Conservation (phyloP, 2,888 invertebrate species). For the Polyommatus iphigenia region DNA sequence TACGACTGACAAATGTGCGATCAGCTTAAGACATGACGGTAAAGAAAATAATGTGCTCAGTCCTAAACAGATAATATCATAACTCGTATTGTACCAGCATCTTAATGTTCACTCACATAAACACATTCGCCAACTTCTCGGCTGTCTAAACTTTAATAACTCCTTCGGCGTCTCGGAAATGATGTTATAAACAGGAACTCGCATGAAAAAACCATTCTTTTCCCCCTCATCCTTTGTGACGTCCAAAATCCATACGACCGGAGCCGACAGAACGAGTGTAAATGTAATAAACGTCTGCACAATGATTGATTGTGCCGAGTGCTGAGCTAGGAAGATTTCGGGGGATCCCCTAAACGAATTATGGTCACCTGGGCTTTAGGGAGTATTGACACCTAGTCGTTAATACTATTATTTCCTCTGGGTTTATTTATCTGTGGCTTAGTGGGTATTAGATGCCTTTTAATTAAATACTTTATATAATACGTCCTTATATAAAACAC, state of each 20-base stretch:
- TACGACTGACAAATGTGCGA: no score
- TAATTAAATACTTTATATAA: not conserved
- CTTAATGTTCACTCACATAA: not conserved
- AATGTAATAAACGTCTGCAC: conserved; percentile 41
- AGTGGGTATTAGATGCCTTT: not conserved
- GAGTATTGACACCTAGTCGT: conserved; percentile 2
- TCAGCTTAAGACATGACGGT: no score
- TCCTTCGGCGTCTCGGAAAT: conserved; percentile 16
- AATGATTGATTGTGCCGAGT: conserved; percentile 45
- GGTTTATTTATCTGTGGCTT: not conserved
- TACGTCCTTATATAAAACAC: no score
- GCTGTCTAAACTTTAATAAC: conserved; percentile 21
- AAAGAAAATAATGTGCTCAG: not conserved
- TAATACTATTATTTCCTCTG: not conserved
- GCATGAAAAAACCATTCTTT: conserved; percentile 24
- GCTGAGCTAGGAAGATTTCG: conserved; percentile 41
- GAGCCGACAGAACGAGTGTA: conserved; percentile 28
- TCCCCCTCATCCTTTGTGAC: conserved; percentile 28
- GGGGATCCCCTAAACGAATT: conserved; percentile 37
- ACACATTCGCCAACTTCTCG: conserved; percentile 12
- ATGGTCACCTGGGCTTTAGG: conserved; percentile 42
- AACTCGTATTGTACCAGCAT: not conserved
- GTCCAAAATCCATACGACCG: conserved; percentile 32
- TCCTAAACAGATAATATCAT: not conserved
- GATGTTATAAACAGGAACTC: conserved; percentile 30